Percentiles rank a stretch among this genome's conserved stretches.
phyloP scores from a whole-genome alignment of 2,888 invertebrate species.

The Coremacera marginata region DNA sequence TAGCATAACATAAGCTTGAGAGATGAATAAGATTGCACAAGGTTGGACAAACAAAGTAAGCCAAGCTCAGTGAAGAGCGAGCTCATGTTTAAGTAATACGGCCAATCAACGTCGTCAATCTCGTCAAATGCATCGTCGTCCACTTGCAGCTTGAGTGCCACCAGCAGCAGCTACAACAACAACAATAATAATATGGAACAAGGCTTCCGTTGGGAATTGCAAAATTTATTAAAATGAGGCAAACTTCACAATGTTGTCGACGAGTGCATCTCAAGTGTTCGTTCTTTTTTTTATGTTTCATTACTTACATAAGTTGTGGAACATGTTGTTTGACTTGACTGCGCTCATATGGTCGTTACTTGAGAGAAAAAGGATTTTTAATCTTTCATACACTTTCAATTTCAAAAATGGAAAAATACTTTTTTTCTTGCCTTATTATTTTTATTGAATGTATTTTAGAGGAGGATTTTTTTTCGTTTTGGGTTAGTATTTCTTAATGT shows the following conservation, averaged over 20 bases:
- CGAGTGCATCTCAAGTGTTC: conserved; percentile 31
- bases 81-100: conserved; percentile 45
- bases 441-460: background rate
- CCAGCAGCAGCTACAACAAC: conserved; percentile 14
- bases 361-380: background rate
- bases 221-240: conserved; percentile 38
- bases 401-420: background rate
- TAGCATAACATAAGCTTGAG: background rate
- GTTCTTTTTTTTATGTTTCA: background rate
- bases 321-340: conserved; percentile 12
- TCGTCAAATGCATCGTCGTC: conserved; percentile 26
- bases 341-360: conserved; percentile 2
- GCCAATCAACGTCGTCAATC: conserved; percentile 43
- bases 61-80: conserved; percentile 14
- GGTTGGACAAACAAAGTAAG: conserved; percentile 11
- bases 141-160: conserved; percentile 31
- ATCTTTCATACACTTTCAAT: conserved; percentile 30
- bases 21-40: background rate
- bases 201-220: conserved; percentile 18
- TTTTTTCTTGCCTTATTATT: background rate
- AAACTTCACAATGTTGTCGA: conserved; percentile 16
- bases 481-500: background rate
- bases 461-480: background rate
- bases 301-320: conserved; percentile 15
- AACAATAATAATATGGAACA: background rate